Base-by-base conservation (phyloP, 2,888 invertebrate genomes). In the Noctua fimbriata region DNA sequence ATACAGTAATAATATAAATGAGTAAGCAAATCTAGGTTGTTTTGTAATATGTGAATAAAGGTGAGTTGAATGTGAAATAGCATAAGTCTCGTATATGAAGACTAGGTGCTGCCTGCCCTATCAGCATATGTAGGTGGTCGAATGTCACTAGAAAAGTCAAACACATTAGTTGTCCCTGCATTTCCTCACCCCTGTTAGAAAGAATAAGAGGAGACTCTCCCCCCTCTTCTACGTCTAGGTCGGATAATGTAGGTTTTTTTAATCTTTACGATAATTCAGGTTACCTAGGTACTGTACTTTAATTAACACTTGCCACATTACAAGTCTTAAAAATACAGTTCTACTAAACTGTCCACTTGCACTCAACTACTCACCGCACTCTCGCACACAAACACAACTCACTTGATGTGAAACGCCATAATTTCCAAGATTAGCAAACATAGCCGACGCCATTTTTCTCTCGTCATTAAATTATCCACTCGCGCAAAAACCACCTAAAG, bases 21-120 rank as follows among this genome's bases (percentile, higher is more conserved):
- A 82, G 69, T 76, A n/a, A 55, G 55, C 28, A n/a, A 44, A 70
- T 55, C 36, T 44, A 18, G 1, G 5, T 55, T 28, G 7, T 21
- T 12, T 24, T 55, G 41, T 41, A 36, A 58, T 41, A 69, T 63
- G 52, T 69, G 41, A 55, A 36, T 69, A 52, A 73, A 18, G 14
- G 55, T 18, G 36, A 36, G 12, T 7, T 1, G 18, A 79, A 76
- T 67, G 41, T 49, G 9, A n/a, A 47, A 47, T 44, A 5, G 5
- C 2, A 24, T 2, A 70, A 16, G 18, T 0, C 16, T 63, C 18
- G 18, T 28, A 28, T 60, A 7, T 18, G 60, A 63, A 5, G 60
- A 28, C 28, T 60, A 28, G 9, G 0, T 58, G n/a, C n/a, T 58
- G 6, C 16, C 14, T 60, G 16, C 9, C 10, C 4, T 24, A 52